Percentiles rank a stretch among this genome's conserved stretches.
These are phyloP conservation scores for Pandion haliaetus DNA, from an alignment of 2,113 vertebrate species.

Conservation along the genomic window DNA sequence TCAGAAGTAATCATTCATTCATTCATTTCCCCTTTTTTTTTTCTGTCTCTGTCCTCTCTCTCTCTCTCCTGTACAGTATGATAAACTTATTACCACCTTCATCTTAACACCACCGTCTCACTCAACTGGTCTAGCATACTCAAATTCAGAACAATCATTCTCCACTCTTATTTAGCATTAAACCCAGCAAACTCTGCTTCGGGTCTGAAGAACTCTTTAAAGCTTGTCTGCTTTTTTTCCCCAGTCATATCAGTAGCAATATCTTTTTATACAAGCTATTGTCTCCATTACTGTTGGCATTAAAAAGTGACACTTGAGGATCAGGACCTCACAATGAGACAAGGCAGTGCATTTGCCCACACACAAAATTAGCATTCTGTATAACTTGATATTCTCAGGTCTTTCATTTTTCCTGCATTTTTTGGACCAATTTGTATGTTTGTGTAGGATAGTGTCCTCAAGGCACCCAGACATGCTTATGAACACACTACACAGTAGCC, in stretches of 20 bases:
- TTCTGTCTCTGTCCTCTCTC: background rate
- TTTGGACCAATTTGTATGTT: background rate
- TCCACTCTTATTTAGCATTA: background rate
- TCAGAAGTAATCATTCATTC: background rate
- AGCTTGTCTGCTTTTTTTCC: background rate
- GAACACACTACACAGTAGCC: background rate
- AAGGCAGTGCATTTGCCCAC: background rate
- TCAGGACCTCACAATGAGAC: background rate
- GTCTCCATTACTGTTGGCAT: background rate
- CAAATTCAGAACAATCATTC: background rate
- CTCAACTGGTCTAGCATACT: background rate
- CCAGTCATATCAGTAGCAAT: background rate
- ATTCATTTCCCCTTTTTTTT: background rate
- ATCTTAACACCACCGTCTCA: background rate
- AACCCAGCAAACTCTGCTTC: background rate
- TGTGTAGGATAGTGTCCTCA: background rate
- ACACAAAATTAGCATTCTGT: background rate
- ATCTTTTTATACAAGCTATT: background rate
- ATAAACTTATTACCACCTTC: background rate
- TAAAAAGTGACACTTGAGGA: background rate
- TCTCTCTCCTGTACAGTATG: rapidly evolving
- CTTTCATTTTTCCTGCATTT: background rate
- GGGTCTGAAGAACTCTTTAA: background rate
- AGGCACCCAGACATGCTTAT: background rate
- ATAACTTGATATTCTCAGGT: background rate